These are phyloP conservation scores for Aleiodes sp. DNA, from an alignment of 1,140 invertebrate species.

Conservation along the genomic window DNA sequence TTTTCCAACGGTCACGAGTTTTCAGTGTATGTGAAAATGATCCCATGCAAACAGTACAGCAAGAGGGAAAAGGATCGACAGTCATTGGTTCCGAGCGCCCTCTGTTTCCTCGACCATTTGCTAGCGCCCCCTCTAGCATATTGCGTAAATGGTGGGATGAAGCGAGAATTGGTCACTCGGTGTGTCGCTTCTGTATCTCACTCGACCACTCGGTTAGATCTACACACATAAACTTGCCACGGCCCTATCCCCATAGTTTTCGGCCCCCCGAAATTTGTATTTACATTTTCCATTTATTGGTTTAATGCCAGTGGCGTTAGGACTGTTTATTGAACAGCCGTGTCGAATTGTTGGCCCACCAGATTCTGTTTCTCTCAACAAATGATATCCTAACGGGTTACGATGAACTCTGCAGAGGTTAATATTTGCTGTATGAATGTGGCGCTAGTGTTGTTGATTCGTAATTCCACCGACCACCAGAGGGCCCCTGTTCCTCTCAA, in stretches of 20 bases:
- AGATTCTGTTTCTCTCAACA: not conserved
- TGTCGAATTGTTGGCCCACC: slow-evolving; percentile 42
- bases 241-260: too few species aligned
- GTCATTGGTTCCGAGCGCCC: too few species aligned
- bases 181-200: slow-evolving; percentile 18
- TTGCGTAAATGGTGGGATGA: too few species aligned
- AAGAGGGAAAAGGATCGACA: too few species aligned
- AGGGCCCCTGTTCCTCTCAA: too few species aligned
- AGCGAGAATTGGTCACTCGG: slow-evolving; percentile 6
- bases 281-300: slow-evolving; percentile 62
- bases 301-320: slow-evolving; percentile 57
- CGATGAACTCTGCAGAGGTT: not conserved
- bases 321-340: slow-evolving; percentile 58
- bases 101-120: too few species aligned
- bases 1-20: not conserved
- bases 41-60: too few species aligned
- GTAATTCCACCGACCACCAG: too few species aligned
- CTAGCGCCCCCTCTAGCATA: too few species aligned
- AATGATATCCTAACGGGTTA: not conserved
- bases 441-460: too few species aligned
- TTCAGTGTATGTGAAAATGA: too few species aligned
- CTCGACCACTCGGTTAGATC: slow-evolving; percentile 26
- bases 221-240: not conserved
- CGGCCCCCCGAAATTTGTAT: slow-evolving; percentile 56
- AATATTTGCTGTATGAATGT: not conserved